Evolutionary conservation across 2,113 vertebrate genomes (phyloP).

Genomic region (Riparia riparia): DNA sequence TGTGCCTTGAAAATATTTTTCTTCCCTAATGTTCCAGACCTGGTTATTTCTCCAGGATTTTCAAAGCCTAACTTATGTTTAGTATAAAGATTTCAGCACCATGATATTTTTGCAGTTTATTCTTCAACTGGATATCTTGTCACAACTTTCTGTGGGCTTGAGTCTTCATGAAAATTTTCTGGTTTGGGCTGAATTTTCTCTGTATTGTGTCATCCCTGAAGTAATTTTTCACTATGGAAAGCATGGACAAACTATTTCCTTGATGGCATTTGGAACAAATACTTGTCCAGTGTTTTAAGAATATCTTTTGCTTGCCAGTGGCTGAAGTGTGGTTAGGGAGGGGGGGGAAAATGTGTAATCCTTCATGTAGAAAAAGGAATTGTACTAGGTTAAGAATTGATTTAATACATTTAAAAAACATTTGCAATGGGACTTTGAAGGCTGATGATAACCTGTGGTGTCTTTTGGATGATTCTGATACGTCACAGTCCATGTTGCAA

Average conservation of each 20-base stretch:
- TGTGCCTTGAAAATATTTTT: neutral
- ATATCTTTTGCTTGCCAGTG: conserved; percentile 17
- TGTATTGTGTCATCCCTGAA: conserved; percentile 10
- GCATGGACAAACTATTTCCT: conserved; percentile 12
- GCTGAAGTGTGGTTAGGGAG: neutral
- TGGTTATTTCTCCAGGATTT: neutral
- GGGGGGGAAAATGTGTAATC: neutral
- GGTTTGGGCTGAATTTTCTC: conserved; percentile 3
- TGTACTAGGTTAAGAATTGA: neutral
- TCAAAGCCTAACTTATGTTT: neutral
- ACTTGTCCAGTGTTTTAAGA: neutral
- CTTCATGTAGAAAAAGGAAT: neutral
- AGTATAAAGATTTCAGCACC: neutral
- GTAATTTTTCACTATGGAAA: neutral
- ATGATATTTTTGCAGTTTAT: neutral
- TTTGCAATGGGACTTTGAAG: neutral
- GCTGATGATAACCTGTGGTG: neutral
- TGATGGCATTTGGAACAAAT: conserved; percentile 32
- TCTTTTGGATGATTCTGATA: neutral
- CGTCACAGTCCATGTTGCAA: neutral
- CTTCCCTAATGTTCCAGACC: neutral
- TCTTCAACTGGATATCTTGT: neutral
- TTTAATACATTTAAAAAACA: neutral
- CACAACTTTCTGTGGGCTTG: neutral
- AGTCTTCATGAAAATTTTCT: neutral